phyloP scores from a whole-genome alignment of 2,888 invertebrate species.

The Philereme vetulata region DNA sequence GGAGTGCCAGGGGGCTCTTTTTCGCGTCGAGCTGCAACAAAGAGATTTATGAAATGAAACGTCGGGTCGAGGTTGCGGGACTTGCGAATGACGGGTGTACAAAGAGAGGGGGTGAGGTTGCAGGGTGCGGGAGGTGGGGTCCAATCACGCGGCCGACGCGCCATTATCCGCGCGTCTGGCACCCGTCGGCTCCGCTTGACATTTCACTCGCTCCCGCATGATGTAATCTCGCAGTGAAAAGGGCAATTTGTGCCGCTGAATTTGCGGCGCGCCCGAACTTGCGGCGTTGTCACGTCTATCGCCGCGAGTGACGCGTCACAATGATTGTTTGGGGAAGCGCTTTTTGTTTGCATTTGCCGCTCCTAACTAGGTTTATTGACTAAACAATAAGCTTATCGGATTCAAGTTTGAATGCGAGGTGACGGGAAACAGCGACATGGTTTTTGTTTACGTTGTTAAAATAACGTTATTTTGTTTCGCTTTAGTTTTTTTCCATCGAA shows the following conservation, averaged over 20 bases:
- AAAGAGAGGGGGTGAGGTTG: conserved; percentile 67
- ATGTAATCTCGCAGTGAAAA: conserved; percentile 84
- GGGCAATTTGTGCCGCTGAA: conserved; percentile 84
- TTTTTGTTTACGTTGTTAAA: not conserved
- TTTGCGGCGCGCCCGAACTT: conserved; percentile 81
- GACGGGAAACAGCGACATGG: not conserved
- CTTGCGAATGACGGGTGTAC: conserved; percentile 79
- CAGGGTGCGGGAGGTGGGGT: conserved; percentile 64
- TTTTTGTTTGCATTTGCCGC: conserved; percentile 42
- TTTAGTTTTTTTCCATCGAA: not conserved
- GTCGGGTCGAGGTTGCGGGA: conserved; percentile 77
- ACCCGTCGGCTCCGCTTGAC: conserved; percentile 84
- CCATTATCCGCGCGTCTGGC: conserved; percentile 84
- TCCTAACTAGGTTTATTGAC: conserved; percentile 41
- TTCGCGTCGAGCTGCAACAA: conserved; percentile 97
- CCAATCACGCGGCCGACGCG: conserved; percentile 83
- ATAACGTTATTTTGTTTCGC: not conserved
- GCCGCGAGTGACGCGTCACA: conserved; percentile 49
- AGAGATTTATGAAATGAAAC: conserved; percentile 81
- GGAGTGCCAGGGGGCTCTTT: conserved; percentile 97
- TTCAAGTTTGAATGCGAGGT: conserved; percentile 33
- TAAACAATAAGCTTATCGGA: conserved; percentile 44
- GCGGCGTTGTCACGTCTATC: conserved; percentile 79
- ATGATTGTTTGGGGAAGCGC: conserved; percentile 46
- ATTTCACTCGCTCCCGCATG: conserved; percentile 84